A percentile compares a stretch with the other conserved stretches of the same genome.
Evolutionary conservation across 1,140 invertebrate genomes (phyloP).

Genomic region (Anthonomus grandis): DNA sequence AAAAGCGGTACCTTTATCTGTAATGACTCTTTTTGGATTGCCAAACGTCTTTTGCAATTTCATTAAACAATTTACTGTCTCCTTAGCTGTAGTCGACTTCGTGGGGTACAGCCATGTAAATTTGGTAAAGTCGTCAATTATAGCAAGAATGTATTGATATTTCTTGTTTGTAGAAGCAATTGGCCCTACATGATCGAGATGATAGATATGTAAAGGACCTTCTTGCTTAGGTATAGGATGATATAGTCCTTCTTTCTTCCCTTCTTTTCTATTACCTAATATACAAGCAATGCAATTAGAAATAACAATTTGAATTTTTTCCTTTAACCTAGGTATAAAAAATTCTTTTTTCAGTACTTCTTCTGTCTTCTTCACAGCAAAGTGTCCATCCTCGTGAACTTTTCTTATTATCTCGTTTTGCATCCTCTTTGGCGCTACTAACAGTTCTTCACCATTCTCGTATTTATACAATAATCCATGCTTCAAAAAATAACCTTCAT

Average conservation of each 20-base stretch:
- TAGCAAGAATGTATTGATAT: slow-evolving; percentile 46
- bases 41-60: slow-evolving; percentile 36
- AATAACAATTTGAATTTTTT: slow-evolving; percentile 42
- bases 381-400: slow-evolving; percentile 32
- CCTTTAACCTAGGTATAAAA: slow-evolving; percentile 42
- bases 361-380: slow-evolving; percentile 42
- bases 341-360: slow-evolving; percentile 45
- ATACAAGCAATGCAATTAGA: slow-evolving; percentile 45
- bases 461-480: slow-evolving; percentile 31
- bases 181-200: slow-evolving; percentile 48
- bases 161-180: slow-evolving; percentile 36
- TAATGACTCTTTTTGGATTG: slow-evolving; percentile 42
- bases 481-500: slow-evolving; percentile 33
- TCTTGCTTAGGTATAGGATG: slow-evolving; percentile 34
- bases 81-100: slow-evolving; percentile 38
- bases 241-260: slow-evolving; percentile 46
- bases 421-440: slow-evolving; percentile 27
- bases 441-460: slow-evolving; percentile 22
- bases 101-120: slow-evolving; percentile 43
- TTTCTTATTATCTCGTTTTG: slow-evolving; percentile 31
- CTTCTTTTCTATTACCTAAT: slow-evolving; percentile 43
- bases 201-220: slow-evolving; percentile 38
- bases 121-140: slow-evolving; percentile 49
- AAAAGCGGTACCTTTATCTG: slow-evolving; percentile 46
- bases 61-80: slow-evolving; percentile 31